Evolutionary conservation across 2,113 vertebrate genomes (phyloP), one percentile per base, ranked within the genome.

Genomic region (Dromas ardeola): DNA sequence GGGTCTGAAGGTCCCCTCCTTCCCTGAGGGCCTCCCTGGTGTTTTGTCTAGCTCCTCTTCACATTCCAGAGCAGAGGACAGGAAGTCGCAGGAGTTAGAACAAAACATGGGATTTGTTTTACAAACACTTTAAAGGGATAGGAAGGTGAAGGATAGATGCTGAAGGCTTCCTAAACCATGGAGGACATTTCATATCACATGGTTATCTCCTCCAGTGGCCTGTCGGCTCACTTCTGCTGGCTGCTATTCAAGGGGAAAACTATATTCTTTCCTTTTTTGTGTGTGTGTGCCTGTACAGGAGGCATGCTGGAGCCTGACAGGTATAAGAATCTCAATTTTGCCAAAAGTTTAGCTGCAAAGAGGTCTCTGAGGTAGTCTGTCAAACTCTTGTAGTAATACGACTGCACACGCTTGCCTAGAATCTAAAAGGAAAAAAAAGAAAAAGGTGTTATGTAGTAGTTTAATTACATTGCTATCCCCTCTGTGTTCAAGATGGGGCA

Each of bases 21-120:
- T 40, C 69, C 65, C 43, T 14, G 17, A 59, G 30, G 49, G 34
- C 27, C 38, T 79, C 49, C 27, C 40, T 69, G 16, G 30, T 97
- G 81, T 97, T 97, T 97, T 95, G 97, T 95, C 95, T 96, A 91
- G 5, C n/a, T 93, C 6, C 6, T 81, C 81, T 80, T 94, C 42
- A 32, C 86, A 88, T 95, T 93, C 80, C 74, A 69, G 80, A 76
- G 47, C 45, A 89, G 70, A 69, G 73, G 66, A 94, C 83, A 82
- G 72, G 89, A 85, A 72, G 40, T 66, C 30, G 2, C 43, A 81
- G 53, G 38, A 87, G 65, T 30, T 1, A 2, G 86, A 94, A 87
- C 78, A 91, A 73, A 94, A 80, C 26, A 47, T 0, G 4, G 13
- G 10, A 40, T 80, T 96, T 91, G 73, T 93, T 96, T 91, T 85